A percentile compares a stretch with the other conserved stretches of the same genome.
Evolutionary conservation across 2,113 vertebrate species (phyloP).

Genomic region (Formicarius rufipectus): DNA sequence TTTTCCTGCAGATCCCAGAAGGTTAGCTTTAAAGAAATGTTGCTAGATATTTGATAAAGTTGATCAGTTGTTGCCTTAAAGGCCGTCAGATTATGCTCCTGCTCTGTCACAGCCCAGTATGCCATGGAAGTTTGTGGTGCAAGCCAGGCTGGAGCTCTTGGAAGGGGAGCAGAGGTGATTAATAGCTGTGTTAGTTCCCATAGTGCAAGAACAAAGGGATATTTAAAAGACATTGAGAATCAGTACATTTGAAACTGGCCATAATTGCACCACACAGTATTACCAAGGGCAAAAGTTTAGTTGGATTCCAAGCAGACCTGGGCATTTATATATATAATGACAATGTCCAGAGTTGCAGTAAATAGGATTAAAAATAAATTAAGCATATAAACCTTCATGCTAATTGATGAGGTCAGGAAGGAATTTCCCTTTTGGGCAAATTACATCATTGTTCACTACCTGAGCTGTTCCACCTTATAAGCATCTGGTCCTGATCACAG

Average conservation of each 20-base stretch:
- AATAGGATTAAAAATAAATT: conserved; percentile 64
- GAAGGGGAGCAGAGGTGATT: neutral
- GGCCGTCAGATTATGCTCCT: neutral
- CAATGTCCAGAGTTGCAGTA: conserved; percentile 35
- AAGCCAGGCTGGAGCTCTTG: neutral
- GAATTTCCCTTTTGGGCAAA: conserved; percentile 44
- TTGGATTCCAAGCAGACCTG: conserved; percentile 12
- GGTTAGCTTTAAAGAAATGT: neutral
- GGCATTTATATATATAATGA: neutral
- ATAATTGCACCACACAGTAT: neutral
- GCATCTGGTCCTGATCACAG: conserved; percentile 14
- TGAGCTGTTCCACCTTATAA: conserved; percentile 12
- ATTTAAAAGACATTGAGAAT: conserved; percentile 27
- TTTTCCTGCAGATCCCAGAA: neutral
- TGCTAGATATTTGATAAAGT: neutral
- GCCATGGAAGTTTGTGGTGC: neutral
- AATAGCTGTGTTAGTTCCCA: neutral
- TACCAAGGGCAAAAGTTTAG: conserved; percentile 33
- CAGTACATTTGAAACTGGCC: neutral
- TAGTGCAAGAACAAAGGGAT: neutral
- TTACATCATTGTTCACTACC: conserved; percentile 5
- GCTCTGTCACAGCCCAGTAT: neutral
- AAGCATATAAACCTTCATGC: conserved; percentile 44
- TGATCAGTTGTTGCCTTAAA: neutral
- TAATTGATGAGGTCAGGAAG: conserved; percentile 58